Conservation (phyloP, 2,113 vertebrate genomes). For the Cynoglossus semilaevis region DNA sequence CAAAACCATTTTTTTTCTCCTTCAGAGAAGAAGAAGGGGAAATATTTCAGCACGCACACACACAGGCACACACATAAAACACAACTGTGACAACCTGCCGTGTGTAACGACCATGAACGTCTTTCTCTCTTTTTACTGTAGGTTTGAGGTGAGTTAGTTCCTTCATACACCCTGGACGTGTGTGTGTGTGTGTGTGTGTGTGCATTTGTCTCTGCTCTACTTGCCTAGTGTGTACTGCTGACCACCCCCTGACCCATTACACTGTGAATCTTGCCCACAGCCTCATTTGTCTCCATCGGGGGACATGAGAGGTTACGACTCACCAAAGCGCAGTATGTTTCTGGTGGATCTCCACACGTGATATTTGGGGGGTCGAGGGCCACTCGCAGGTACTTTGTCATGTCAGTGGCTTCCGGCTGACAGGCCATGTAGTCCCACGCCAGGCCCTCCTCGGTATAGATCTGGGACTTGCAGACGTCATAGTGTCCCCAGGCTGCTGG, state of each 20-base stretch:
- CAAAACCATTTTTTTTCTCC: no score
- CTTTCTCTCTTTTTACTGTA: no score
- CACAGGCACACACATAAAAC: background rate
- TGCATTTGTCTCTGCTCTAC: conserved; percentile 55
- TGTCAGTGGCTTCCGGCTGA: conserved; percentile 95
- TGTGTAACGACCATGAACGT: no score
- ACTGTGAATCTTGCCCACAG: conserved; percentile 56
- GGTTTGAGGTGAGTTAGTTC: no score
- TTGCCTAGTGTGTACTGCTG: conserved; percentile 43
- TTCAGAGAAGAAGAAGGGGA: no score
- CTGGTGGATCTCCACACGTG: conserved; percentile 96
- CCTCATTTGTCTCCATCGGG: conserved; percentile 72
- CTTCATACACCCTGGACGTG: background rate
- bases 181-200: background rate
- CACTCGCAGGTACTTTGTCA: conserved; percentile 96
- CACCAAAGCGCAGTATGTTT: conserved; percentile 98
- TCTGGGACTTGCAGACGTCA: conserved; percentile 95
- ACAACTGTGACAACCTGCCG: no score
- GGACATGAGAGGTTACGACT: conserved; percentile 73
- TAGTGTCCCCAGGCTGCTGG: conserved; percentile 96
- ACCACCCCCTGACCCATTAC: conserved; percentile 66
- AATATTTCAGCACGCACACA: no score
- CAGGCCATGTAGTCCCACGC: conserved; percentile 99
- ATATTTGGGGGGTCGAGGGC: conserved; percentile 92
- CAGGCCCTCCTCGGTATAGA: conserved; percentile 95